These are phyloP conservation scores for Nixonia krombeini DNA, from an alignment of 1,140 invertebrate genomes.

Conservation along the genomic window DNA sequence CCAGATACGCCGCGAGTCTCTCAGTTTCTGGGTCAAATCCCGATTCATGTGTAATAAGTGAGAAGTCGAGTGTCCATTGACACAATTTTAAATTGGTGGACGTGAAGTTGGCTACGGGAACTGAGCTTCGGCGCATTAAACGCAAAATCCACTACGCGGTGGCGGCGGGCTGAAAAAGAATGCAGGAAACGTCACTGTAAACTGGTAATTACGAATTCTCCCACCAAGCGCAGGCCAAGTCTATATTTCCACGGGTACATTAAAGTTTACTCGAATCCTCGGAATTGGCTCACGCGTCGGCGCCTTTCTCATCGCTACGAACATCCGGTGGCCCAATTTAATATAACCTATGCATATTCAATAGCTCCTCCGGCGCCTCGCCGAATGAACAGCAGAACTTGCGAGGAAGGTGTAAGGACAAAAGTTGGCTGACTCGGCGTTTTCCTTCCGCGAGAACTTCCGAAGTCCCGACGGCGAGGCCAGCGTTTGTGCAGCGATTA, in stretches of 20 bases:
- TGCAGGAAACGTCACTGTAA: too few species aligned
- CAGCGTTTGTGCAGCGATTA: constrained; percentile 53
- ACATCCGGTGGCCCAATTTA: constrained; percentile 62
- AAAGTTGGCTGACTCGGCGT: constrained; percentile 58
- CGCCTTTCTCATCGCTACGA: constrained; percentile 26
- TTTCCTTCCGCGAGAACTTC: constrained; percentile 56
- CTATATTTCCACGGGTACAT: constrained; percentile 20
- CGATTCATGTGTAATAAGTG: constrained; percentile 26
- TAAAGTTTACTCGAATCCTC: constrained; percentile 48
- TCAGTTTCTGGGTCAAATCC: constrained; percentile 22
- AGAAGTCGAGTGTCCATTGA: constrained; percentile 24
- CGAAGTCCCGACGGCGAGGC: constrained; percentile 40
- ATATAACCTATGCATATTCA: constrained; percentile 69
- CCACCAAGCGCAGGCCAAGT: not conserved
- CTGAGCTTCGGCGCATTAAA: not conserved
- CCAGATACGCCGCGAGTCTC: not conserved
- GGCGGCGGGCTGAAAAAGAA: too few species aligned
- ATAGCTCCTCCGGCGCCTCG: constrained; percentile 45
- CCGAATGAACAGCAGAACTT: constrained; percentile 42
- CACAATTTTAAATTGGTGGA: constrained; percentile 6
- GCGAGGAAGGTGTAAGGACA: constrained; percentile 52
- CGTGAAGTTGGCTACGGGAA: not conserved
- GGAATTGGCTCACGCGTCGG: constrained; percentile 53
- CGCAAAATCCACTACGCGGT: not conserved
- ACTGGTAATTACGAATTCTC: not conserved